Conservation (phyloP, 2,113 vertebrate species). For the Azemiops feae region DNA sequence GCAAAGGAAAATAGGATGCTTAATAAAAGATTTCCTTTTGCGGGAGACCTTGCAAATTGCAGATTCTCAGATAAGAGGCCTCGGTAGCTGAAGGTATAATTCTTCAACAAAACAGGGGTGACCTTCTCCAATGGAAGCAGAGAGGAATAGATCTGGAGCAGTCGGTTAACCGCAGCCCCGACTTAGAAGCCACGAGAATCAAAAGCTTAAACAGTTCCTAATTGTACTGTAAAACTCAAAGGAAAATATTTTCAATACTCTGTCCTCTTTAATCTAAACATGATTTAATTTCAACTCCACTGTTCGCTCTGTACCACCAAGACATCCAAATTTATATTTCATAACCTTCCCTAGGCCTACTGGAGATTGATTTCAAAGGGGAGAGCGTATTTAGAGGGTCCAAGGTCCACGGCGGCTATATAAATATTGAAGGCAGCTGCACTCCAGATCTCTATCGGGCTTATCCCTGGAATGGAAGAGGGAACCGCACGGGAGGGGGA, state of each 20-base stretch:
- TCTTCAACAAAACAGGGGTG: slow-evolving; percentile 49
- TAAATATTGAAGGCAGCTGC: background rate
- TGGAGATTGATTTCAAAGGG: background rate
- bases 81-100: slow-evolving; percentile 54
- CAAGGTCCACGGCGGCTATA: background rate
- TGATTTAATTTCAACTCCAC: slow-evolving; percentile 51
- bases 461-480: background rate
- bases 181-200: slow-evolving; percentile 49
- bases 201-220: slow-evolving; percentile 65
- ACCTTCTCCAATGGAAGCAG: slow-evolving; percentile 55
- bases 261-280: slow-evolving; percentile 58
- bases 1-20: slow-evolving; percentile 77
- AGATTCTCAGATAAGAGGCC: slow-evolving; percentile 65
- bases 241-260: slow-evolving; percentile 59
- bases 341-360: background rate
- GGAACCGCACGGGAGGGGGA: rapidly evolving
- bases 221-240: slow-evolving; percentile 63
- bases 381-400: background rate
- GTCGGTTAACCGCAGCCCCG: slow-evolving; percentile 64
- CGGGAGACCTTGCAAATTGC: slow-evolving; percentile 68
- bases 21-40: slow-evolving; percentile 82
- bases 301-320: slow-evolving; percentile 35
- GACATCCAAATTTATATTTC: slow-evolving; percentile 43
- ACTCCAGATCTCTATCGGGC: background rate
- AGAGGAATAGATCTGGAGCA: slow-evolving; percentile 48